These are phyloP conservation scores for Hypena proboscidalis DNA, from an alignment of 2,888 invertebrate genomes.

Conservation along the genomic window DNA sequence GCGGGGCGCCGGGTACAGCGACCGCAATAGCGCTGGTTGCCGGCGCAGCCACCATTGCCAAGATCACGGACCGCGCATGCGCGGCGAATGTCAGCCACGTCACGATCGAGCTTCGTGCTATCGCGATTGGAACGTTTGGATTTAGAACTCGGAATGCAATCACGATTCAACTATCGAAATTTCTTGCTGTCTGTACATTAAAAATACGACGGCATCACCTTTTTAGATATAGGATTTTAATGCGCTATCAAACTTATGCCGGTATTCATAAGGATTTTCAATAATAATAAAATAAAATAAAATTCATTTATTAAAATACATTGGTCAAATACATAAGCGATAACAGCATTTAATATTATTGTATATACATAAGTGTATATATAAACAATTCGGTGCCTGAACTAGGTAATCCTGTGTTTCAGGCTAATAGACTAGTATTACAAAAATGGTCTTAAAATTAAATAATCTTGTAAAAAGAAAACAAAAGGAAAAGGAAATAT, in stretches of 20 bases:
- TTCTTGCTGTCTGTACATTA: constrained; percentile 51
- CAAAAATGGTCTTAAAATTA: too few relatives aligned
- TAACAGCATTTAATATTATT: too few relatives aligned
- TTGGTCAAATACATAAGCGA: too few relatives aligned
- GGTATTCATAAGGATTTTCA: constrained; percentile 26
- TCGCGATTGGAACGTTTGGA: constrained; percentile 74
- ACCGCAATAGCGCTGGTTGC: constrained; percentile 77
- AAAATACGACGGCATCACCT: constrained; percentile 33
- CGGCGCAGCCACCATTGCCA: constrained; percentile 83
- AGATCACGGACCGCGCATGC: constrained; percentile 85
- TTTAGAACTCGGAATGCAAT: constrained; percentile 72
- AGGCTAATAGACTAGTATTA: too few relatives aligned
- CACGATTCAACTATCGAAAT: constrained; percentile 56
- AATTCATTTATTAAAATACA: too few relatives aligned
- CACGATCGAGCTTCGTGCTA: constrained; percentile 79
- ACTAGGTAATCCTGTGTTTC: too few relatives aligned
- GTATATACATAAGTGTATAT: too few relatives aligned
- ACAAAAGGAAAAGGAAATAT: too few relatives aligned
- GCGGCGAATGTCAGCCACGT: constrained; percentile 84
- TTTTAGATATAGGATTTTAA: constrained; percentile 23
- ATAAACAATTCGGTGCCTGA: too few relatives aligned
- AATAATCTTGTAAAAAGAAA: too few relatives aligned
- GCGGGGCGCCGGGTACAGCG: constrained; percentile 73
- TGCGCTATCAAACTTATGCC: constrained; percentile 33
- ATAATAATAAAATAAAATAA: too few relatives aligned